phyloP scores from a whole-genome alignment of 2,888 invertebrate genomes.

The Drosophila pegasa region DNA sequence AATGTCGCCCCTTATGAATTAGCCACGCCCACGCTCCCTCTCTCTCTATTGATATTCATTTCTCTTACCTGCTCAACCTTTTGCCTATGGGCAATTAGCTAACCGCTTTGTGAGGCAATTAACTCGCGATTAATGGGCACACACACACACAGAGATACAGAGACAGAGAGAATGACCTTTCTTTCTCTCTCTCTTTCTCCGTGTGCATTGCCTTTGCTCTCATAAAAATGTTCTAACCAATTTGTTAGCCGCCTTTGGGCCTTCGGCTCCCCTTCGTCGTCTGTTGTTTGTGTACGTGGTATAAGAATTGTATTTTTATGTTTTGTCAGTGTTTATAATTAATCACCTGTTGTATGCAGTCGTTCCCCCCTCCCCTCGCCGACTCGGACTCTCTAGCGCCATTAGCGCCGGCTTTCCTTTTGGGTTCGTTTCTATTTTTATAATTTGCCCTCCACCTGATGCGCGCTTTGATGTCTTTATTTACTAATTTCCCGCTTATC shows the following conservation, averaged over 20 bases:
- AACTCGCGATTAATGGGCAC: conserved; percentile 75
- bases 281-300: conserved; percentile 65
- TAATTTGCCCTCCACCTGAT: conserved; percentile 19
- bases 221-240: conserved; percentile 72
- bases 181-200: not conserved
- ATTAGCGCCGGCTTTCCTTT: conserved; percentile 75
- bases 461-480: conserved; percentile 76
- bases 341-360: conserved; percentile 77
- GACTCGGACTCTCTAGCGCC: conserved; percentile 56
- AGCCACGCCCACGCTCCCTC: conserved; percentile 7
- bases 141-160: conserved; percentile 13
- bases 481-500: conserved; percentile 81
- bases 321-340: conserved; percentile 82
- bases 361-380: conserved; percentile 26
- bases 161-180: conserved; percentile 34
- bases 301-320: conserved; percentile 78
- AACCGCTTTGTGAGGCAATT: conserved; percentile 78
- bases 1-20: conserved; percentile 5
- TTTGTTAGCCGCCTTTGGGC: conserved; percentile 58
- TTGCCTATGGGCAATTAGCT: conserved; percentile 69
- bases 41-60: not conserved
- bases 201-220: conserved; percentile 44
- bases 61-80: conserved; percentile 42
- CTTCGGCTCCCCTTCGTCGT: conserved; percentile 16
- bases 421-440: conserved; percentile 7